Conservation (phyloP, 2,797 vertebrate species). For the Malacoraja senta region DNA sequence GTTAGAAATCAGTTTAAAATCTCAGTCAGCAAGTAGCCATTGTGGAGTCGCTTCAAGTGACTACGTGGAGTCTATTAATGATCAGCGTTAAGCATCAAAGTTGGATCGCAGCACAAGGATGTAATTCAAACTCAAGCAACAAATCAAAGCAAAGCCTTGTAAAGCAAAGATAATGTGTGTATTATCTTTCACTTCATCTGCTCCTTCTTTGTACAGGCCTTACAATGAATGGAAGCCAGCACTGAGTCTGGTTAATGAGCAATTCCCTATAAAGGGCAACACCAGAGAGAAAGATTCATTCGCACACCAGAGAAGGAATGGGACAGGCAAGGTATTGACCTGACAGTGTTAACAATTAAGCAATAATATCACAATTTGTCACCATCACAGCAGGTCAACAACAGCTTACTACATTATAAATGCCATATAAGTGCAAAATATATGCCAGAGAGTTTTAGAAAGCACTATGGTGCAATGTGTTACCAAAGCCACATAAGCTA, state of each 20-base stretch:
- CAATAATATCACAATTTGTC: not conserved
- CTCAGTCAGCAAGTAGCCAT: not conserved
- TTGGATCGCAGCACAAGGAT: not conserved
- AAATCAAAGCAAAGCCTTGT: slow-evolving; percentile 7
- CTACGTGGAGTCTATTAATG: not conserved
- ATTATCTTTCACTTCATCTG: not conserved
- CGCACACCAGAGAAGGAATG: not conserved
- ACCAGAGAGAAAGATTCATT: not conserved
- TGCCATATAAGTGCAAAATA: not conserved
- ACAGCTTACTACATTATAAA: not conserved
- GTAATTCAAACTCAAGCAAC: not conserved
- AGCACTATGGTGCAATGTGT: not conserved
- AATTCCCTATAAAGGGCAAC: not conserved
- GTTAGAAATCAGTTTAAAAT: not conserved
- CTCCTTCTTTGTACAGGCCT: not conserved
- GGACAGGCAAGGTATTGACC: not conserved
- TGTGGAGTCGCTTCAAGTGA: not conserved
- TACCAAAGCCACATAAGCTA: not conserved
- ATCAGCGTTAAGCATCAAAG: not conserved
- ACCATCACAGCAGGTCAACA: not conserved
- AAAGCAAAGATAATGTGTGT: not conserved
- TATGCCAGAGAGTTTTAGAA: not conserved
- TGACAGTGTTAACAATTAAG: not conserved
- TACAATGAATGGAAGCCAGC: not conserved
- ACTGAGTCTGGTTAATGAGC: not conserved